Base-by-base conservation (phyloP, 2,797 vertebrate genomes). In the Microctenopoma stevenorrisi region DNA sequence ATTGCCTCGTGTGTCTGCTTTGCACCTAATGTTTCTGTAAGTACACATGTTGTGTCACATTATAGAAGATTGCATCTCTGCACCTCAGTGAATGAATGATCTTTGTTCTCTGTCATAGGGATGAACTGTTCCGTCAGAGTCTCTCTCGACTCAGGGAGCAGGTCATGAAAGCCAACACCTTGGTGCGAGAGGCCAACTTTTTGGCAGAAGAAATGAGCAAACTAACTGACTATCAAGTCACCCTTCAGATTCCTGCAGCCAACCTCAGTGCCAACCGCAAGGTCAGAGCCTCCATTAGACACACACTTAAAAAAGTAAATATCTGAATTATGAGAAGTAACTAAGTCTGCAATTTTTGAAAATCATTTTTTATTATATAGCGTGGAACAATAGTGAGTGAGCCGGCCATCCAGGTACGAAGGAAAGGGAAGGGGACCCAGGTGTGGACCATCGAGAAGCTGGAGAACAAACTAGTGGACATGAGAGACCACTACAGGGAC, bases 221-320 rank as follows among this genome's bases (percentile, higher is more conserved):
- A 38, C 93, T 95, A 76, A 99, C 97, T 0, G 98, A 99, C 92
- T 99, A 98, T 90, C 96, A 99, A 91, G 97, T 99, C 87, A 99
- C 98, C 1, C 95, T 99, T 78, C 98, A 99, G 93, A 99, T 99
- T 74, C 97, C 97, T 22, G 96, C 97, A 9, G 93, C 96, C 77
- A 98, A 99, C 91, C 96, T 99, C 89, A 98, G 97, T 63, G 97
- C 98, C 82, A 99, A 99, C 82, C 96, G 95, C 82, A 99, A 99
- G 97, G 98, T 99, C 88, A 93, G 87, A 75, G 38, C 42, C 42
- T 56, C 47, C 57, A 56, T 13, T 37, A 43, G 1, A 3, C 12
- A 42, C 40, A 42, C 40, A 42, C 4, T 42, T 42, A 42, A 13
- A 42, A 4, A 4, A 33, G 35, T 26, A 26, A 56, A 5, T 5